Conservation (phyloP, 2,113 vertebrate species). For the Laticauda laticaudata region DNA sequence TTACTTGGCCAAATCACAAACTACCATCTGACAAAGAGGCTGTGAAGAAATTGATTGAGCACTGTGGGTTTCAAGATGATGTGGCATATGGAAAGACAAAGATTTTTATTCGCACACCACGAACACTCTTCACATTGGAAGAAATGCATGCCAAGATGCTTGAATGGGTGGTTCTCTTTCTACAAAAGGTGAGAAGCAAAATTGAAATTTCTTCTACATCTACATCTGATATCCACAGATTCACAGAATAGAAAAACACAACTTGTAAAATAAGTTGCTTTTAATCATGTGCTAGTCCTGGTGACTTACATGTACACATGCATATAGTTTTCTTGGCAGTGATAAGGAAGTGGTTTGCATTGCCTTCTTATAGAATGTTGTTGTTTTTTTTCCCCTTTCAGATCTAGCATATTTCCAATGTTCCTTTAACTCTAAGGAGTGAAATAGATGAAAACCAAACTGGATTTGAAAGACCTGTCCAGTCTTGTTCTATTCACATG, state of each 20-base stretch:
- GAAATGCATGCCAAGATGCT: slow-evolving; percentile 90
- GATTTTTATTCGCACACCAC: slow-evolving; percentile 93
- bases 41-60: slow-evolving; percentile 84
- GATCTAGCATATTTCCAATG: background rate
- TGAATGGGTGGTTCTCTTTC: slow-evolving; percentile 89
- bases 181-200: slow-evolving; percentile 86
- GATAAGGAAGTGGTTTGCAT: background rate
- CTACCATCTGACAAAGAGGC: slow-evolving; percentile 87
- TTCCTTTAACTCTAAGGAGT: background rate
- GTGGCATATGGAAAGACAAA: slow-evolving; percentile 95
- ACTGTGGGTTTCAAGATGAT: slow-evolving; percentile 88
- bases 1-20: slow-evolving; percentile 96
- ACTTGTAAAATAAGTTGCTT: background rate
- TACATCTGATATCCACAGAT: background rate
- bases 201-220: background rate
- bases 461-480: background rate
- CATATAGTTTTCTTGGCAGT: background rate
- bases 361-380: background rate
- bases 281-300: background rate
- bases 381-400: background rate
- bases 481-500: background rate
- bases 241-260: background rate
- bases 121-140: slow-evolving; percentile 92
- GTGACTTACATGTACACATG: background rate
- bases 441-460: background rate